Conservation (phyloP, 2,888 invertebrate genomes). For the Scelioninae gen. 1 region DNA sequence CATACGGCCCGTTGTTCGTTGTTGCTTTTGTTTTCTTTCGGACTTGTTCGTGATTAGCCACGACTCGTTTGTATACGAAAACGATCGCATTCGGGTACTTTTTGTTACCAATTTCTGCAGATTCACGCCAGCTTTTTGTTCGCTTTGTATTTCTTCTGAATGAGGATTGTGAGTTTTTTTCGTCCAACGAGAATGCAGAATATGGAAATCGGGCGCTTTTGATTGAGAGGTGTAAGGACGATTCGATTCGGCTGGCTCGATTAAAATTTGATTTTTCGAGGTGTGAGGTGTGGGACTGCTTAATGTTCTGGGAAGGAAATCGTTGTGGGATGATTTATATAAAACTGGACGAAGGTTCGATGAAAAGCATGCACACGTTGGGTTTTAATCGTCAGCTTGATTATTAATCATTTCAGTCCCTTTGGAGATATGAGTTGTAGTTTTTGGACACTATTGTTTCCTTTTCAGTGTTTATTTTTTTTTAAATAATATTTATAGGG, state of each 20-base stretch:
- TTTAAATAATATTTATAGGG: no score
- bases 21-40: constrained; percentile 41
- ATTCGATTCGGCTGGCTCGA: constrained; percentile 51
- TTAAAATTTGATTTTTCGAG: constrained; percentile 50
- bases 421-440: no score
- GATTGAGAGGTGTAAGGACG: constrained; percentile 55
- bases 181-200: constrained; percentile 5
- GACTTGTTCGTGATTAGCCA: constrained; percentile 30
- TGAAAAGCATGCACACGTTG: constrained; percentile 25
- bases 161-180: constrained; percentile 30
- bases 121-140: constrained; percentile 48
- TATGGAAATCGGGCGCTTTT: constrained; percentile 47
- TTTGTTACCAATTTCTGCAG: constrained; percentile 59
- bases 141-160: constrained; percentile 41
- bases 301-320: constrained; percentile 37
- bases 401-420: constrained; percentile 36
- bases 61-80: constrained; percentile 21
- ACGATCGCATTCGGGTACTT: constrained; percentile 17
- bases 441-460: no score
- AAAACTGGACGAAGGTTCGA: constrained; percentile 23
- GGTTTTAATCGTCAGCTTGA: neutral
- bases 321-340: constrained; percentile 32
- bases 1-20: constrained; percentile 16
- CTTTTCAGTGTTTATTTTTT: no score
- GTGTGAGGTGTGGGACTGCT: constrained; percentile 23